phyloP scores from a whole-genome alignment of 2,888 invertebrate species.

The Druceiella hillmani region DNA sequence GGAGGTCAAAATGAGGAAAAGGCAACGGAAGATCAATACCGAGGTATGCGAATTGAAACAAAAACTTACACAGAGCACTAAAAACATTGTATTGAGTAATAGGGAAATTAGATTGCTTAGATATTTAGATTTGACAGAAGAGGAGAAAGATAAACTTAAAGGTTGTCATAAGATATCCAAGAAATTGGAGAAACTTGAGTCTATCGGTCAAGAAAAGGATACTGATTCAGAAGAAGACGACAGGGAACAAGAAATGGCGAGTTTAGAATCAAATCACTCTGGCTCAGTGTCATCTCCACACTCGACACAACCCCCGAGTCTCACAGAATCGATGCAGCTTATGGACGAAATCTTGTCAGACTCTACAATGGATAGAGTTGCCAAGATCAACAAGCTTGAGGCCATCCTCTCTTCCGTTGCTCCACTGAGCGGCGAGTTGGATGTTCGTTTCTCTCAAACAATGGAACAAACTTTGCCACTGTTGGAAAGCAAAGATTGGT shows the following conservation, averaged over 20 bases:
- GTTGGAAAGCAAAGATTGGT: constrained; percentile 51
- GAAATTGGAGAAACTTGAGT: constrained; percentile 85
- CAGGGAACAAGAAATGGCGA: constrained; percentile 71
- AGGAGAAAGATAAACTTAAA: constrained; percentile 87
- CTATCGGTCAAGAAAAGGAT: constrained; percentile 68
- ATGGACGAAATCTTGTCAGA: constrained; percentile 81
- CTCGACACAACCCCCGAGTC: constrained; percentile 72
- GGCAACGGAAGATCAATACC: constrained; percentile 85
- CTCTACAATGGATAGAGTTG: constrained; percentile 75
- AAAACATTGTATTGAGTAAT: constrained; percentile 86
- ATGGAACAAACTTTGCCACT: constrained; percentile 50
- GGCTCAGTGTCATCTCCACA: constrained; percentile 72
- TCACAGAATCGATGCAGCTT: constrained; percentile 87
- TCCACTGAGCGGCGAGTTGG: constrained; percentile 57
- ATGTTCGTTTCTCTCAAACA: constrained; percentile 47
- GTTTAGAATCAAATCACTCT: constrained; percentile 73
- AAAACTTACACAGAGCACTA: constrained; percentile 74
- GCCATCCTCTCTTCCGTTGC: constrained; percentile 79
- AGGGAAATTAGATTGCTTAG: constrained; percentile 84
- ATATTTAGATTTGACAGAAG: constrained; percentile 86
- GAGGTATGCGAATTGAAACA: constrained; percentile 83
- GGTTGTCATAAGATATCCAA: constrained; percentile 89
- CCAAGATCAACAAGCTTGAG: constrained; percentile 82
- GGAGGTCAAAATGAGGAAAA: constrained; percentile 80
- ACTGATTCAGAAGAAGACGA: constrained; percentile 71